Evolutionary conservation across 1,140 invertebrate genomes (phyloP).

Genomic region (Drosophila busckii): DNA sequence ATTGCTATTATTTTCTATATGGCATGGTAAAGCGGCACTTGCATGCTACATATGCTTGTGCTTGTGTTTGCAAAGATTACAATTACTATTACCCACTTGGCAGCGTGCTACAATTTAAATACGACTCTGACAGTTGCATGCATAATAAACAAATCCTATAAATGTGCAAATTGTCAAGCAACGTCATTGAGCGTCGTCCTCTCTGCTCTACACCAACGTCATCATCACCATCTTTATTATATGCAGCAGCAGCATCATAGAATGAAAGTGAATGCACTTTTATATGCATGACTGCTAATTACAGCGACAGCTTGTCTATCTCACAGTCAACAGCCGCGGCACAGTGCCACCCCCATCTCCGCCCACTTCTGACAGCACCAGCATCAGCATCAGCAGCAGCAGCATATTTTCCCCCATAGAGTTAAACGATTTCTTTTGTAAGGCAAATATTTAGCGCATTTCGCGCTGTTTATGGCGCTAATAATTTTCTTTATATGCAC

Average conservation of each 20-base stretch:
- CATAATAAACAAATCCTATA: constrained; percentile 74
- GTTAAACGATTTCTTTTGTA: constrained; percentile 60
- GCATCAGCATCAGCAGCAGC: neutral
- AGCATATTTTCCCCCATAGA: constrained; percentile 30
- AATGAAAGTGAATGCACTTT: constrained; percentile 74
- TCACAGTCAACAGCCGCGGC: constrained; percentile 7
- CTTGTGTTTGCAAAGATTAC: constrained; percentile 52
- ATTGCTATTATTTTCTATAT: too few relatives aligned
- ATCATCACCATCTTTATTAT: constrained; percentile 35
- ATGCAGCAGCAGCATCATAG: constrained; percentile 17
- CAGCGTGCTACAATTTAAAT: constrained; percentile 24
- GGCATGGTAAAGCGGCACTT: too few relatives aligned
- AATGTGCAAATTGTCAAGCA: constrained; percentile 66
- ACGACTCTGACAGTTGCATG: constrained; percentile 19
- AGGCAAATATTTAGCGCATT: constrained; percentile 55
- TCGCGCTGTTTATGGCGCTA: constrained; percentile 47
- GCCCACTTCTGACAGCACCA: too few relatives aligned
- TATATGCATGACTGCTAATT: constrained; percentile 71
- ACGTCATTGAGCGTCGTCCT: constrained; percentile 52
- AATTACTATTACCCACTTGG: constrained; percentile 73
- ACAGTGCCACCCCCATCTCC: neutral
- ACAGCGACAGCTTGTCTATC: constrained; percentile 69
- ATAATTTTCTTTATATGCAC: constrained; percentile 9
- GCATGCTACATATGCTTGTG: too few relatives aligned
- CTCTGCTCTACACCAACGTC: constrained; percentile 14